Conservation (phyloP, 2,888 invertebrate species). For the Caenorhabditis sp. region DNA sequence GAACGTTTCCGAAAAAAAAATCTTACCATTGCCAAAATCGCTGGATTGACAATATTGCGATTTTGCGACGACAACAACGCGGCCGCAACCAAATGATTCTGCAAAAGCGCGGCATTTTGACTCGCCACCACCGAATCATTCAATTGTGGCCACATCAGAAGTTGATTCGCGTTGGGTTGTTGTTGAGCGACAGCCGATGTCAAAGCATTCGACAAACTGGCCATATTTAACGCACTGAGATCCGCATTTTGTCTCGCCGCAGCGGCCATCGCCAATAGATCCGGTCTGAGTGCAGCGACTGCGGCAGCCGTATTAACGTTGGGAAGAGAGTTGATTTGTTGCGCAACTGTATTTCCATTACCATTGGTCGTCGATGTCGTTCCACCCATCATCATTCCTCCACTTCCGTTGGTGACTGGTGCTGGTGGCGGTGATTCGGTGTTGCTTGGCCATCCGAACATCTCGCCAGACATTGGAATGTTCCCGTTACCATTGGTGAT, state of each 20-base stretch:
- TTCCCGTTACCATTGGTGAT: not conserved
- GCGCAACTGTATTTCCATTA: conserved; percentile 6
- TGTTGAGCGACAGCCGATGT: conserved; percentile 7
- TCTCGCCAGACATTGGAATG: not conserved
- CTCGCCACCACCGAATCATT: conserved; percentile 6
- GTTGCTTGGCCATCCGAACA: not conserved
- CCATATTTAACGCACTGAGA: conserved; percentile 6
- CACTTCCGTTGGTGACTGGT: not conserved
- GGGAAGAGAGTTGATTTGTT: conserved; percentile 20
- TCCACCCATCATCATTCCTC: not conserved
- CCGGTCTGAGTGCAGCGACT: conserved; percentile 25
- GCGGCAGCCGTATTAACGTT: conserved; percentile 20
- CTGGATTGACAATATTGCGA: not conserved
- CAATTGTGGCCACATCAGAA: not conserved
- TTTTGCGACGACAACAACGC: not conserved
- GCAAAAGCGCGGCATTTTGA: conserved; percentile 9
- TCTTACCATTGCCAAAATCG: conserved; percentile 24
- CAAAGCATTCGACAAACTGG: not conserved
- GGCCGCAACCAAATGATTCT: not conserved
- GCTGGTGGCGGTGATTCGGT: not conserved
- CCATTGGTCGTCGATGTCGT: conserved; percentile 11
- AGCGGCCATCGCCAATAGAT: conserved; percentile 18
- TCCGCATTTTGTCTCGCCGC: conserved; percentile 20
- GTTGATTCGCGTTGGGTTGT: conserved; percentile 14
- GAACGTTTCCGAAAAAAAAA: not conserved